Conservation (phyloP, 1,140 invertebrate genomes). For the Vanessa atalanta region DNA sequence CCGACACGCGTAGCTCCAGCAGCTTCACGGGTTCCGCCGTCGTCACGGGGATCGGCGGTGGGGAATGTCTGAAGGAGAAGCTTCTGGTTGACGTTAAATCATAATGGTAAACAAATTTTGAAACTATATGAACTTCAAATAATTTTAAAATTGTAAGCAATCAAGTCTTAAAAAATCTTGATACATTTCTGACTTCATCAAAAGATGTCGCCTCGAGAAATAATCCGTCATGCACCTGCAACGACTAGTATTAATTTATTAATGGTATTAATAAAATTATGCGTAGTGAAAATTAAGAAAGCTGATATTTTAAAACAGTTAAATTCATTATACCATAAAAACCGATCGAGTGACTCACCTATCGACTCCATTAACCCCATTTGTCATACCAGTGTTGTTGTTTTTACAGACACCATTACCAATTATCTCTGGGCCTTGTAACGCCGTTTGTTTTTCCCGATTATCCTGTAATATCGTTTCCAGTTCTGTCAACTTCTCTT, state of each 20-base stretch:
- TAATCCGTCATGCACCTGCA: background rate
- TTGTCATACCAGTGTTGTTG: constrained; percentile 67
- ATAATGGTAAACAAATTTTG: too few species aligned
- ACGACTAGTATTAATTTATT: too few species aligned
- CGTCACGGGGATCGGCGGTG: constrained; percentile 65
- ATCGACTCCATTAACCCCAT: constrained; percentile 75
- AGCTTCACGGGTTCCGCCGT: constrained; percentile 69
- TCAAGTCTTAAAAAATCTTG: too few species aligned
- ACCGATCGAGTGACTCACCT: constrained; percentile 61
- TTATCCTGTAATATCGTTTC: constrained; percentile 86
- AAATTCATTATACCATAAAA: background rate
- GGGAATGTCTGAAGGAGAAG: constrained; percentile 64
- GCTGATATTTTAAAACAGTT: background rate
- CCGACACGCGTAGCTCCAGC: constrained; percentile 85
- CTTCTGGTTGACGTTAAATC: background rate
- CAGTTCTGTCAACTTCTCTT: constrained; percentile 88
- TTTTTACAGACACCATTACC: constrained; percentile 76
- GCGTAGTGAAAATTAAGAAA: background rate
- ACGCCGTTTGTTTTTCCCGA: constrained; percentile 83
- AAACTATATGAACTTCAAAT: too few species aligned
- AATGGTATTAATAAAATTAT: too few species aligned
- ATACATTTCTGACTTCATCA: too few species aligned
- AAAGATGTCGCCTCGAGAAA: too few species aligned
- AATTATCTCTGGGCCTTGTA: constrained; percentile 79
- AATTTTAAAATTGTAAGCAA: too few species aligned